Evolutionary conservation across 2,888 invertebrate species (phyloP).

Genomic region (Aradus depressus): DNA sequence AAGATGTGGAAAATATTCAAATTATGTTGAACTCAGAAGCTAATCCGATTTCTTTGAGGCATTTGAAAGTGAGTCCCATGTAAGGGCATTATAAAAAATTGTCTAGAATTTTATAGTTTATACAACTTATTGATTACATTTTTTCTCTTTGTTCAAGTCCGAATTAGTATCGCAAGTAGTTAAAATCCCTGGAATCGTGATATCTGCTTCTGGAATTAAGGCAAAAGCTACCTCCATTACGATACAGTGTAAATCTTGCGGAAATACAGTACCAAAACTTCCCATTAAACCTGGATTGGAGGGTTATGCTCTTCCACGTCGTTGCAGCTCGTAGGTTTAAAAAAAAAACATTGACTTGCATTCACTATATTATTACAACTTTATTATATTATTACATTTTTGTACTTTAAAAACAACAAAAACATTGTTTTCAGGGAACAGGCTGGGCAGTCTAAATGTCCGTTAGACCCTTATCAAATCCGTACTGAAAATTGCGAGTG

Average conservation of each 20-base stretch:
- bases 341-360: neutral
- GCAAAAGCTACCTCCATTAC: constrained; percentile 92
- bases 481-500: constrained; percentile 96
- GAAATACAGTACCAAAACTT: constrained; percentile 77
- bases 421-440: constrained; percentile 57
- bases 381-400: neutral
- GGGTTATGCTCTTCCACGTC: constrained; percentile 88
- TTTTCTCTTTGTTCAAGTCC: constrained; percentile 51
- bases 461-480: constrained; percentile 94
- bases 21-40: constrained; percentile 76
- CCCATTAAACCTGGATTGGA: constrained; percentile 90
- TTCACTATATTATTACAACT: neutral
- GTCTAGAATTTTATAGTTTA: neutral
- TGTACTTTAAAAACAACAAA: neutral
- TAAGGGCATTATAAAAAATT: constrained; percentile 1
- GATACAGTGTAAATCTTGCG: constrained; percentile 90
- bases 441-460: constrained; percentile 84
- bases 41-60: constrained; percentile 66
- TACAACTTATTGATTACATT: neutral
- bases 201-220: constrained; percentile 85
- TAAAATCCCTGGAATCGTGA: constrained; percentile 91
- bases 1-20: constrained; percentile 85
- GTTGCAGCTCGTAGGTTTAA: constrained; percentile 72
- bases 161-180: constrained; percentile 85
- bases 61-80: constrained; percentile 57